Percentiles rank a stretch among this genome's conserved stretches.
These are phyloP conservation scores for Gryllus longicercus DNA, from an alignment of 2,888 invertebrate genomes.

Conservation along the genomic window DNA sequence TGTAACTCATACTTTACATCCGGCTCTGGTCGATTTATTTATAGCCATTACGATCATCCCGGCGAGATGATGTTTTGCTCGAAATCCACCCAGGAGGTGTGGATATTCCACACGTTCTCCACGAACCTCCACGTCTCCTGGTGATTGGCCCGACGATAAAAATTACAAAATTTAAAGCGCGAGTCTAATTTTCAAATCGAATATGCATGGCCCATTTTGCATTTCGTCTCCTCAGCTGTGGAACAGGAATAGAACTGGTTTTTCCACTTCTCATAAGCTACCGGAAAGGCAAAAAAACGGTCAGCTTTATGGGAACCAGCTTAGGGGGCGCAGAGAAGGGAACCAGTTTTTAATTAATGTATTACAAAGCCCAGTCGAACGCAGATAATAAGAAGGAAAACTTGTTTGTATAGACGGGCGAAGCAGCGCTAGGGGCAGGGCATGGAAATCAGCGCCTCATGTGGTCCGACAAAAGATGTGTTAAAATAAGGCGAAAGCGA, in stretches of 20 bases:
- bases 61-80: no score
- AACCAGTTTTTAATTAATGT: conserved; percentile 11
- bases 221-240: background rate
- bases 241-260: background rate
- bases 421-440: no score
- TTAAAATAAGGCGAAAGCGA: no score
- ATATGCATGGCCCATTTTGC: background rate
- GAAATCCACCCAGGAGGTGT: no score
- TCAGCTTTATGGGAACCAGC: background rate
- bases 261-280: conserved; percentile 17
- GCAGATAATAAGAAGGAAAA: background rate
- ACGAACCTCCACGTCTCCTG: no score
- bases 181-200: background rate
- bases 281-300: background rate
- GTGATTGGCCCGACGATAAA: no score
- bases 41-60: no score
- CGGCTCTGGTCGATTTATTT: no score
- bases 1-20: no score
- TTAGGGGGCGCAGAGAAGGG: background rate
- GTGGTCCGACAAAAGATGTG: no score
- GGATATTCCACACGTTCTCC: no score
- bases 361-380: conserved; percentile 8
- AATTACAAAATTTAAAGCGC: background rate
- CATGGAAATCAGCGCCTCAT: no score
- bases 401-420: background rate